phyloP scores from a whole-genome alignment of 2,797 vertebrate species.

The Distichodus sexfasciatus region DNA sequence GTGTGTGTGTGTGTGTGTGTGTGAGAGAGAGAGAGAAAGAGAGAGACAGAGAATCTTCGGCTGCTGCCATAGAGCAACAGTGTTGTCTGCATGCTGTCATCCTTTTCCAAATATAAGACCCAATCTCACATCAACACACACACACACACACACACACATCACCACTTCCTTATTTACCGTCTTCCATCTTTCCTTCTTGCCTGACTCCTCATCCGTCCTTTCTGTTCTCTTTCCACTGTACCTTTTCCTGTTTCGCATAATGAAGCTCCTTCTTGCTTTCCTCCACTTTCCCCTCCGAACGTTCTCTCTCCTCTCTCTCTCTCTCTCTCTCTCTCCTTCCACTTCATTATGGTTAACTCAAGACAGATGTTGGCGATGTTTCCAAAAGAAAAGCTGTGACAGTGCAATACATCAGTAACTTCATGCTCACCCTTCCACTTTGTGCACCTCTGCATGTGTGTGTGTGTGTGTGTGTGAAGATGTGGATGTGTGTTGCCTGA shows the following conservation, averaged over 20 bases:
- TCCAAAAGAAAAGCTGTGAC: slow-evolving; percentile 46
- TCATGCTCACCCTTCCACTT: slow-evolving; percentile 36
- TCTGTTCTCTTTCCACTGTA: not conserved
- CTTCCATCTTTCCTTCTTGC: slow-evolving; percentile 4
- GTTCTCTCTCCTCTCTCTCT: too few species aligned
- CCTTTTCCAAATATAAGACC: slow-evolving; percentile 31
- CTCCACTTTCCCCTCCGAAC: too few species aligned
- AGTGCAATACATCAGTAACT: slow-evolving; percentile 46
- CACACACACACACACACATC: not conserved
- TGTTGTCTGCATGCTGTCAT: slow-evolving; percentile 38
- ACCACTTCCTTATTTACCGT: slow-evolving; percentile 2
- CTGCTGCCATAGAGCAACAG: slow-evolving; percentile 27
- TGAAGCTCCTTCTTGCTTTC: slow-evolving; percentile 34
- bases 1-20: not conserved
- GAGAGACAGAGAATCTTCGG: not conserved
- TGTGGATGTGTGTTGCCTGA: not conserved
- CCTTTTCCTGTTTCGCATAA: slow-evolving; percentile 26
- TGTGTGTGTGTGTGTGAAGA: not conserved
- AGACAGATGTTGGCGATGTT: slow-evolving; percentile 51
- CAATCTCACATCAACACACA: slow-evolving; percentile 30
- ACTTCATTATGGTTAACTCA: slow-evolving; percentile 40
- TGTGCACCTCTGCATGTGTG: slow-evolving; percentile 15
- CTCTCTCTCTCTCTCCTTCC: slow-evolving; percentile 15
- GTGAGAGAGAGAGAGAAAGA: not conserved
- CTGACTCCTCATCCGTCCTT: not conserved